Evolutionary conservation across 2,113 vertebrate genomes (phyloP).

Genomic region (Beaufortia kweichowensis): DNA sequence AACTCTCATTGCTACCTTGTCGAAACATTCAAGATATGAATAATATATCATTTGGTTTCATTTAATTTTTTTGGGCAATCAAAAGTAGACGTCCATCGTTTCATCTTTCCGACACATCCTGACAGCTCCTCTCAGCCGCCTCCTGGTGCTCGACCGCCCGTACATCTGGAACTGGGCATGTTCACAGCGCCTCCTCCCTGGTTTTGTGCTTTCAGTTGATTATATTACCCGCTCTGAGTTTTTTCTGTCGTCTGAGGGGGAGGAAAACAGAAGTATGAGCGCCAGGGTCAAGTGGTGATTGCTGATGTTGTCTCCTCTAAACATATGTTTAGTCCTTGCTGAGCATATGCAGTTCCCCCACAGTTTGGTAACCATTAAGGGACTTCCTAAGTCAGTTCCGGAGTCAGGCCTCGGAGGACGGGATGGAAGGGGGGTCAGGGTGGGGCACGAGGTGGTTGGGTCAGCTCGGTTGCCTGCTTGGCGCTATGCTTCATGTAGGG

Average conservation of each 20-base stretch:
- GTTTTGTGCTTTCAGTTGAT: constrained; percentile 82
- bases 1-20: neutral
- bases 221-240: constrained; percentile 75
- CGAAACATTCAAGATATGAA: neutral
- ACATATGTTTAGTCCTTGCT: constrained; percentile 80
- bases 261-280: constrained; percentile 62
- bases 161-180: constrained; percentile 86
- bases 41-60: too few relatives aligned
- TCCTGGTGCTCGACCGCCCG: constrained; percentile 72
- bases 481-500: constrained; percentile 59
- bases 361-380: constrained; percentile 89
- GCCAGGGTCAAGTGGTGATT: constrained; percentile 83
- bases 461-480: constrained; percentile 9
- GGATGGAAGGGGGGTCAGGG: neutral
- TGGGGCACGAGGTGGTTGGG: constrained; percentile 8
- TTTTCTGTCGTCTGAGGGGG: constrained; percentile 52
- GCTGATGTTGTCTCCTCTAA: constrained; percentile 78
- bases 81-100: neutral
- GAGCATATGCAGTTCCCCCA: constrained; percentile 74
- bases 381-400: constrained; percentile 88
- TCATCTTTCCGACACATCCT: constrained; percentile 16
- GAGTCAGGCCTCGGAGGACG: constrained; percentile 75
- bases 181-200: constrained; percentile 75
- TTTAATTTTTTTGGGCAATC: neutral
- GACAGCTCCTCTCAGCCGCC: constrained; percentile 52